Evolutionary conservation across 2,797 vertebrate species (phyloP).

Genomic region (Cephalopachus bancanus): DNA sequence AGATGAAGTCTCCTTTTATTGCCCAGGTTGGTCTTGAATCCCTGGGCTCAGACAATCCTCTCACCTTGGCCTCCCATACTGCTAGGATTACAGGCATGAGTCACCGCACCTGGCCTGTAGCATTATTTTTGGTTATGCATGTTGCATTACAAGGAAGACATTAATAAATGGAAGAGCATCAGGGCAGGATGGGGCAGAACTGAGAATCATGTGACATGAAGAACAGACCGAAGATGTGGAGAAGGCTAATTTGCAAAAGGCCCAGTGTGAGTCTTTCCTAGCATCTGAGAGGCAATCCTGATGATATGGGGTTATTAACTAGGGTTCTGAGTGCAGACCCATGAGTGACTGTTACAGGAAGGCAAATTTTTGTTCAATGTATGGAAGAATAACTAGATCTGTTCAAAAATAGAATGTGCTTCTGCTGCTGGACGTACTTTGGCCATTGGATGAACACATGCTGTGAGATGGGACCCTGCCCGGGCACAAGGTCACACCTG

Average conservation of each 20-base stretch:
- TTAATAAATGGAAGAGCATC: background rate
- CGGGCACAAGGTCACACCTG: background rate
- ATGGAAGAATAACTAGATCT: constrained; percentile 37
- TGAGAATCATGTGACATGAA: background rate
- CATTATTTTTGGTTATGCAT: background rate
- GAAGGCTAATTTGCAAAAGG: background rate
- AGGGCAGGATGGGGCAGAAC: background rate
- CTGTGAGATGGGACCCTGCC: background rate
- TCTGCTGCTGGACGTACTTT: background rate
- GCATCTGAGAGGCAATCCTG: background rate
- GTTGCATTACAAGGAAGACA: background rate
- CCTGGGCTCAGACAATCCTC: too few relatives aligned
- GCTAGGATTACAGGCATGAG: too few relatives aligned
- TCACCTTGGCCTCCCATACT: too few relatives aligned
- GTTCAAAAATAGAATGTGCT: constrained; percentile 33
- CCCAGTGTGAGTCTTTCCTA: background rate
- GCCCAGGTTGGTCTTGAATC: too few relatives aligned
- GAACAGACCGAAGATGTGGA: background rate
- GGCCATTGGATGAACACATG: background rate
- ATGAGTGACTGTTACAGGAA: background rate
- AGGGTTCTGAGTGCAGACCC: constrained; percentile 1
- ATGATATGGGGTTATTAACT: background rate
- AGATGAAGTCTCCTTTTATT: too few relatives aligned
- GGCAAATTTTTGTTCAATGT: background rate
- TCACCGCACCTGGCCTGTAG: too few relatives aligned